Conservation (phyloP, 2,113 vertebrate species). For the Poeciliopsis occidentalis region DNA sequence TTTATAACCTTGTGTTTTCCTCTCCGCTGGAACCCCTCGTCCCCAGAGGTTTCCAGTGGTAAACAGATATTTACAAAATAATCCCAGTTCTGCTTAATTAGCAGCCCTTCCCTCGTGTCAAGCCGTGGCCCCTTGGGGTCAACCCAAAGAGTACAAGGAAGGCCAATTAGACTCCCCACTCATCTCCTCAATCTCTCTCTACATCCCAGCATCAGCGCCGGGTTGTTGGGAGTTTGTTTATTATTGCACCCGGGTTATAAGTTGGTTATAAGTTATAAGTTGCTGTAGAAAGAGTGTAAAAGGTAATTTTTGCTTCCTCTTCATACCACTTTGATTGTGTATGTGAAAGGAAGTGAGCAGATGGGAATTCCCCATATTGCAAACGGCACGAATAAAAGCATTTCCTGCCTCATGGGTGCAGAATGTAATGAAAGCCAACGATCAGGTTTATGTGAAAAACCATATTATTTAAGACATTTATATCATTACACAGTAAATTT, state of each 20-base stretch:
- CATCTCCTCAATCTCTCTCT: neutral
- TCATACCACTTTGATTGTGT: slow-evolving; percentile 35
- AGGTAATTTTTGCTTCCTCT: slow-evolving; percentile 29
- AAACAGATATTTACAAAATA: slow-evolving; percentile 85
- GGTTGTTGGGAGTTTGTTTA: slow-evolving; percentile 20
- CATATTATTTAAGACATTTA: neutral
- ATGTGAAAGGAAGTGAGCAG: slow-evolving; percentile 55
- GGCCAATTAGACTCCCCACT: slow-evolving; percentile 62
- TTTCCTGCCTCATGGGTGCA: slow-evolving; percentile 42
- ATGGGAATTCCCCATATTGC: slow-evolving; percentile 57
- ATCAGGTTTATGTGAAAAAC: neutral
- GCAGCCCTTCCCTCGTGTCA: slow-evolving; percentile 61
- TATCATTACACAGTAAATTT: neutral
- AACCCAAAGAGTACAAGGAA: slow-evolving; percentile 42
- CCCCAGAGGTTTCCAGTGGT: slow-evolving; percentile 63
- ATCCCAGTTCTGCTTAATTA: slow-evolving; percentile 82
- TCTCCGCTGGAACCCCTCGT: slow-evolving; percentile 17
- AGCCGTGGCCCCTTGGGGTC: slow-evolving; percentile 50
- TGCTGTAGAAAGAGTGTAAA: neutral
- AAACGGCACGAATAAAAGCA: slow-evolving; percentile 20
- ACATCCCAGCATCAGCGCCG: slow-evolving; percentile 7
- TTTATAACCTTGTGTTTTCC: slow-evolving; percentile 74
- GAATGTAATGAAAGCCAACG: slow-evolving; percentile 22
- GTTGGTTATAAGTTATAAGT: neutral
- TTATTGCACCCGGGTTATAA: neutral